Evolutionary conservation across 1,140 invertebrate genomes (phyloP).

Genomic region (Drosophila melanogaster): Release_6_plus_ISO1_MT NC_004354.4:18534501-18535000

Average conservation of each 20-base stretch:
- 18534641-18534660: slow-evolving; percentile 30
- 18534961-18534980: slow-evolving; percentile 52
- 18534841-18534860: slow-evolving; percentile 36
- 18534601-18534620: slow-evolving; percentile 35
- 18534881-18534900: slow-evolving; percentile 69
- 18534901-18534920: slow-evolving; percentile 82
- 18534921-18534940: slow-evolving; percentile 56
- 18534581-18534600: slow-evolving; percentile 10
- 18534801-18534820: slow-evolving; percentile 55
- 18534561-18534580: slow-evolving; percentile 53
- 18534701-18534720: slow-evolving; percentile 53
- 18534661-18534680: slow-evolving; percentile 39
- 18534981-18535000: slow-evolving; percentile 39
- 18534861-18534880: slow-evolving; percentile 4
- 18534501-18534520: neutral
- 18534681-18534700: slow-evolving; percentile 80
- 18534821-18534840: slow-evolving; percentile 47
- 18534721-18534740: slow-evolving; percentile 12
- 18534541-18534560: slow-evolving; percentile 52
- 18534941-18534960: slow-evolving; percentile 31
- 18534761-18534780: slow-evolving; percentile 23
- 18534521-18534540: slow-evolving; percentile 51
- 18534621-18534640: slow-evolving; percentile 53
- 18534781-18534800: slow-evolving; percentile 47
- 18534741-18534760: slow-evolving; percentile 11